Evolutionary conservation across 1,140 invertebrate species (phyloP), one percentile per base, ranked within the genome.

Genomic region (Ooceraea biroi): DNA sequence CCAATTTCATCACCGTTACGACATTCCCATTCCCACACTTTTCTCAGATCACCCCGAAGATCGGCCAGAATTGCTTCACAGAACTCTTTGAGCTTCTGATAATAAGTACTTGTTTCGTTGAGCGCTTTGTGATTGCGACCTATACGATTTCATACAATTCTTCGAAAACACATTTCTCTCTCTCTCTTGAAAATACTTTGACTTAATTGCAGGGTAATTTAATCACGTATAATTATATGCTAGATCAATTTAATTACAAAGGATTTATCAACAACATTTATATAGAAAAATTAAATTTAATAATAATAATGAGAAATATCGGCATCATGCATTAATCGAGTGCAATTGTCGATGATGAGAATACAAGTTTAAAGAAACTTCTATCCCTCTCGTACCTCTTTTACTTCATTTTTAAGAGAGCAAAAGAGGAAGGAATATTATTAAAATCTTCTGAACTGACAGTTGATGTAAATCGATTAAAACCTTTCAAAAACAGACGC

Each of bases 91-190:
- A 90, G 89, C 88, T 85, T 90, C 73, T 85, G 74, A 82, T 83
- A 84, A 88, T 77, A 87, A 48, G 58, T 84, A 83, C 30, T 83
- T 83, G 85, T 85, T 90, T 89, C 74, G 90, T 90, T 90, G 89
- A 90, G 89, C 89, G 83, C 87, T 90, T 87, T 86, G 41, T 48
- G 84, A 89, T 61, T 88, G 87, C 85, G 86, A 88, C 76, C 86
- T 84, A 84, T 52, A 48, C 63, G 36, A 36, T 58, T 52, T n/a
- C 25, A 44, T 41, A 19, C 19, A 0, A 48, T 22, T 60, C 36
- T 14, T 19, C 22, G 25, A 48, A 30, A 61, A 30, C 12, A 46
- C 10, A 27, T 61, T 10, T 61, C 46, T 48, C 22, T 52, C n/a
- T 44, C 36, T 36, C 36, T 27, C 10, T 4, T n/a, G 41, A 46